Evolutionary conservation across 2,113 vertebrate species (phyloP).

Genomic region (Perccottus glenii): DNA sequence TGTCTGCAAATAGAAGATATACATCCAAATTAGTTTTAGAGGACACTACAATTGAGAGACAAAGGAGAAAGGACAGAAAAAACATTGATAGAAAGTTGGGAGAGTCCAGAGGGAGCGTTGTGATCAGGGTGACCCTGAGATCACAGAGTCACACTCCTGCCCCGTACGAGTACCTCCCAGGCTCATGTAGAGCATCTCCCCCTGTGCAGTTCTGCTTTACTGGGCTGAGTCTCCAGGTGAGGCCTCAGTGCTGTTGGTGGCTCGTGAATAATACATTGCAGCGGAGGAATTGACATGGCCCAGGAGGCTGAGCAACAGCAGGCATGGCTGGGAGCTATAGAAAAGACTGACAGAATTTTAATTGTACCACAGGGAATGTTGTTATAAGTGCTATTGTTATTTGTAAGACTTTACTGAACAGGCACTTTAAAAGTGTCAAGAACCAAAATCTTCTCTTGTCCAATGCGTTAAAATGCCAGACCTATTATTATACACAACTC

Average conservation of each 20-base stretch:
- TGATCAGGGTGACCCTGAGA: slow-evolving; percentile 65
- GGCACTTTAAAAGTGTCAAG: slow-evolving; percentile 59
- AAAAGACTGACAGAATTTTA: slow-evolving; percentile 79
- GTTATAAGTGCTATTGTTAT: slow-evolving; percentile 78
- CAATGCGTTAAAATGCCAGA: background rate
- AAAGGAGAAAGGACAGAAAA: slow-evolving; percentile 62
- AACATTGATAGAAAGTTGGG: slow-evolving; percentile 38
- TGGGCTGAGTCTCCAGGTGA: slow-evolving; percentile 76
- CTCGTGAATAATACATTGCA: slow-evolving; percentile 81
- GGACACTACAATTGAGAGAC: slow-evolving; percentile 75
- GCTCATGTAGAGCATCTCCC: slow-evolving; percentile 35
- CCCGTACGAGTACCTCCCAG: slow-evolving; percentile 56
- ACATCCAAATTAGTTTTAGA: slow-evolving; percentile 84
- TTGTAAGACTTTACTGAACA: slow-evolving; percentile 68
- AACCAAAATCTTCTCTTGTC: slow-evolving; percentile 33
- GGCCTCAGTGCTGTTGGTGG: slow-evolving; percentile 66
- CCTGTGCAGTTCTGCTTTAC: slow-evolving; percentile 52
- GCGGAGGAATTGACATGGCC: slow-evolving; percentile 76
- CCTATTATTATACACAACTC: slow-evolving; percentile 23
- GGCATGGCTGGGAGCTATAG: slow-evolving; percentile 79
- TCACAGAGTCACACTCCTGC: slow-evolving; percentile 34
- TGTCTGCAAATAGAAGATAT: slow-evolving; percentile 84
- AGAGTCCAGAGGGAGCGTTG: slow-evolving; percentile 42
- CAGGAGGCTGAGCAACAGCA: slow-evolving; percentile 77
- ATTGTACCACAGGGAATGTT: slow-evolving; percentile 77